A percentile compares a stretch with the other conserved stretches of the same genome.
Conservation (phyloP, 2,113 vertebrate genomes). For the Carlito syrichta region DNA sequence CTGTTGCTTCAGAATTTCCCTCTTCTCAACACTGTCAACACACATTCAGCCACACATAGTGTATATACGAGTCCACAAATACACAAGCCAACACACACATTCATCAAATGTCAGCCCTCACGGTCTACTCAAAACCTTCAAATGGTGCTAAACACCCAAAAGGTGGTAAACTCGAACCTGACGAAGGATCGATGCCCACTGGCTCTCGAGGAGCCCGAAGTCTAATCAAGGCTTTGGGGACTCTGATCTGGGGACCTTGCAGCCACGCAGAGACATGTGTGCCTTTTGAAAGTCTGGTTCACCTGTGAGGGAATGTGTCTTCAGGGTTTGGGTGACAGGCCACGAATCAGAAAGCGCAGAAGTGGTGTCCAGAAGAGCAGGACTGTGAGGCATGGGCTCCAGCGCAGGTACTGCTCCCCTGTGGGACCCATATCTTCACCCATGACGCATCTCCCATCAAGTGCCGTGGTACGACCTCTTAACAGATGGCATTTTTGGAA, state of each 20-base stretch:
- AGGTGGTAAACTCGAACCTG: background rate
- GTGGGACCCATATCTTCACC: background rate
- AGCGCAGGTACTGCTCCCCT: background rate
- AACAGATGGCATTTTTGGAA: background rate
- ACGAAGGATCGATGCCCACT: background rate
- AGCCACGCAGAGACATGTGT: background rate
- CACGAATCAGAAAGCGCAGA: background rate
- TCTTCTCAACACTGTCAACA: slow-evolving; percentile 7
- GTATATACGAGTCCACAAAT: background rate
- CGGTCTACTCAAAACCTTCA: background rate
- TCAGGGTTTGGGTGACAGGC: background rate
- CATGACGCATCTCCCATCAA: background rate
- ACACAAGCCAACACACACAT: background rate
- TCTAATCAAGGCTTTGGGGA: background rate
- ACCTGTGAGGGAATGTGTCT: background rate
- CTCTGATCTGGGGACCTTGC: background rate
- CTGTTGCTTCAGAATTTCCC: slow-evolving; percentile 43
- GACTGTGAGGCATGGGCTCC: background rate
- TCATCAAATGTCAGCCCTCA: background rate
- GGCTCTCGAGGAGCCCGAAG: background rate
- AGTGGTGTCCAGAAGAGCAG: background rate
- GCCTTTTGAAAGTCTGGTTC: background rate
- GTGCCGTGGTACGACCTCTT: background rate
- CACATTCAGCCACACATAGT: background rate
- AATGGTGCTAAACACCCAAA: background rate